Base-by-base conservation (phyloP, 2,113 vertebrate species). In the Xyrauchen texanus region DNA sequence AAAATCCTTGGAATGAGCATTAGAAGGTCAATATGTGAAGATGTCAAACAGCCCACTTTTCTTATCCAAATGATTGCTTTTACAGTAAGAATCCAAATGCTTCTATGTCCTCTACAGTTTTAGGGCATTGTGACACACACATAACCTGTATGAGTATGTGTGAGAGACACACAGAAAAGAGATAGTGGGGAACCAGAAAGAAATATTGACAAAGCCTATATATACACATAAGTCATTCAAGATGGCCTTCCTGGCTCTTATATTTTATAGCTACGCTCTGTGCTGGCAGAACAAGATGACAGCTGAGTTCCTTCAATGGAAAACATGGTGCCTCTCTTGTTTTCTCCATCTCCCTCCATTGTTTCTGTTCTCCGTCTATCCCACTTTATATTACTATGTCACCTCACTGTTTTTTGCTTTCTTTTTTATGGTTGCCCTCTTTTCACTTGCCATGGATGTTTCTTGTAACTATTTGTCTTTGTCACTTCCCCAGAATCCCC, bases 211-310 rank as follows among this genome's bases (percentile, higher is more conserved):
- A 92, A 89, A 93, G 88, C 88, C 88, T 90, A 89, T 89, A 92
- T 92, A 94, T 90, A 93, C 91, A 93, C 91, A 93, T 94, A 92
- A 93, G 92, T 94, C 94, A 93, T 90, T 88, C 81, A 86, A 83
- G 87, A 88, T 87, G 89, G 91, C 87, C 91, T 78, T 88, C 87
- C 90, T 81, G 86, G 87, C 87, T 83, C 79, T 85, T 81, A 87
- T 92, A 84, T 91, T 93, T 94, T 92, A 93, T 92, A 89, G 93
- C 90, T 88, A 85, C 90, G 90, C 91, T 93, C 91, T 91, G 88
- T 76, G 86, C 90, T 85, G 90, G 92, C 89, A 88, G 92, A 93
- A 93, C 93, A 91, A 88, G 89, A 76, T 93, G 93, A 94, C 93
- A 94, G 92, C 88, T 87, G 90, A 92, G 92, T 94, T 94, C 93